Percentiles rank a stretch among this genome's conserved stretches.
These are phyloP conservation scores for Autographa gamma DNA, from an alignment of 2,888 invertebrate genomes.

Conservation along the genomic window DNA sequence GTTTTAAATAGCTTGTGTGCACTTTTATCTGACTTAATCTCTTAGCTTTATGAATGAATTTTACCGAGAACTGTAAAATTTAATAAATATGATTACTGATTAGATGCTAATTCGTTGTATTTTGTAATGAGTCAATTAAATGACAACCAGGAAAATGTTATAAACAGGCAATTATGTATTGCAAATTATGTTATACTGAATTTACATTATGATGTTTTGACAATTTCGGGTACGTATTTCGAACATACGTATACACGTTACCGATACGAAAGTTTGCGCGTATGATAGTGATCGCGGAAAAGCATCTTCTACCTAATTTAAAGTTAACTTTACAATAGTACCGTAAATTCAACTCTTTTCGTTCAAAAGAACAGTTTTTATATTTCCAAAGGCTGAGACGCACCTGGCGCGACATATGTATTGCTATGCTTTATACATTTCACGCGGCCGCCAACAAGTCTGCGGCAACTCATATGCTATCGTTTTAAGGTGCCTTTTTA, in stretches of 20 bases:
- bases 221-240: no score
- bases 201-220: no score
- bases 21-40: neutral
- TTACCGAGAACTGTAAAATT: neutral
- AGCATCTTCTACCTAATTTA: neutral
- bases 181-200: neutral
- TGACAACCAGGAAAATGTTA: neutral
- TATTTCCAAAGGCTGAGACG: neutral
- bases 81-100: neutral
- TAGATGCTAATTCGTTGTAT: neutral
- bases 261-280: no score
- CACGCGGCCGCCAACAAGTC: no score
- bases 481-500: no score
- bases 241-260: no score
- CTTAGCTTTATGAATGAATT: neutral
- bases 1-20: slow-evolving; percentile 1
- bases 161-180: neutral
- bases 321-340: neutral
- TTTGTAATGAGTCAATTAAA: neutral
- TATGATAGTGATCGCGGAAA: neutral
- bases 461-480: no score
- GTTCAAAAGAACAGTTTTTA: neutral
- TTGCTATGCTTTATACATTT: no score
- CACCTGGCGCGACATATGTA: neutral
- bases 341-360: neutral